These are phyloP conservation scores for Scrobipalpa costella DNA, from an alignment of 2,888 invertebrate species.

Conservation along the genomic window DNA sequence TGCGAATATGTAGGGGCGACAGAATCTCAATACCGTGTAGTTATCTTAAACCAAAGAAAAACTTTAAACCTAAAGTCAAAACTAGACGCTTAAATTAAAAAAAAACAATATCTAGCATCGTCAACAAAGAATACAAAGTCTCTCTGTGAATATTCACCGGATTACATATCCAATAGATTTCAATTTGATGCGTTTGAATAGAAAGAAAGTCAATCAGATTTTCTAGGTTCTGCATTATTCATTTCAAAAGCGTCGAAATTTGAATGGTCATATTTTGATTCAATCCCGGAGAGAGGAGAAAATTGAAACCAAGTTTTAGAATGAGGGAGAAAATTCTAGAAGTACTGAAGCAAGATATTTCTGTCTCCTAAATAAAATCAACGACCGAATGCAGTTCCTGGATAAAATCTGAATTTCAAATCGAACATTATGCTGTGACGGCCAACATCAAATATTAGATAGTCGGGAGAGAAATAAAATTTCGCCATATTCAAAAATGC, in stretches of 20 bases:
- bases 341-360: background rate
- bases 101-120: background rate
- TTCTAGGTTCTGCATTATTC: conserved; percentile 23
- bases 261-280: conserved; percentile 15
- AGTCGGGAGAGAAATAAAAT: conserved; percentile 19
- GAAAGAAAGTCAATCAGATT: conserved; percentile 17
- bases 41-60: too few species aligned
- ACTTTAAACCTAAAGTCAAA: too few species aligned
- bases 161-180: background rate
- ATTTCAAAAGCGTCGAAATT: conserved; percentile 6
- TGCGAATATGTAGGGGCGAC: too few species aligned
- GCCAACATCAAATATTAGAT: conserved; percentile 20
- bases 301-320: conserved; percentile 2
- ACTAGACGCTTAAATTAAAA: background rate
- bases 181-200: conserved; percentile 7
- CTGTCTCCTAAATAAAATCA: conserved; percentile 19
- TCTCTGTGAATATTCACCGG: conserved; percentile 6
- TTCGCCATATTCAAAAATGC: conserved; percentile 17
- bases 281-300: background rate
- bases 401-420: conserved; percentile 27
- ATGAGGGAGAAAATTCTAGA: background rate
- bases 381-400: conserved; percentile 15
- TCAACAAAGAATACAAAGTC: background rate
- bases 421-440: conserved; percentile 25
- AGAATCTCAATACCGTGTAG: too few species aligned